Evolutionary conservation across 30 jellyfish, hydroid and myxozoan genomes (phyloP), one percentile per base, ranked within the genome.

Genomic region (Rhopilema esculentum): DNA sequence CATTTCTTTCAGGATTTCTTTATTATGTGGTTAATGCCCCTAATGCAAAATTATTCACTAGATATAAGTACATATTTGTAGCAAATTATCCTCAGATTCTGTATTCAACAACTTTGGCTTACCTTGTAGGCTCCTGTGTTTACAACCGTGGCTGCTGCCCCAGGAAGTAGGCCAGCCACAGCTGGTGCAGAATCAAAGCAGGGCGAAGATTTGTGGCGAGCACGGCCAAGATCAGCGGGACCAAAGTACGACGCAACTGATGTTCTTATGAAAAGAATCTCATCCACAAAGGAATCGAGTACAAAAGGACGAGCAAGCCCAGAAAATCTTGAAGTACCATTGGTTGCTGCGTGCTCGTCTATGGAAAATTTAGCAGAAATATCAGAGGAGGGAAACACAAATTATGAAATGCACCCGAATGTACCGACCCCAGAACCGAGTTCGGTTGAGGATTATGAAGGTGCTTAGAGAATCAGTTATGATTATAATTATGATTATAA

Each of bases 381-480:
- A 8, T 30, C 16, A 7, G 84, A 32, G 64, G 50, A 0, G 12
- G 32, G 22, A 2, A 19, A 31, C 64, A 50, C 27, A 22, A n/a
- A 17, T 26, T 73, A 16, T 21, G 87, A 26, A 24, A 70, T 31
- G 78, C 92, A 51, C 27, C 92, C 92, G 24, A 72, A 84, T 65
- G 87, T 72, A 27, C 92, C 92, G 24, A 84, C 87, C 8, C 87
- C 92, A 0, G 86, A 73, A n/a, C 74, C 83, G 22, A 53, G 57
- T 1, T 32, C 30, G 18, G 16, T n/a, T 22, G 83, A 66, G 32
- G 75, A 66, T 16, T 9, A 53, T 4, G 52, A 27, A 23, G 71
- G 75, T 40, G 57, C 6, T 6, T 2, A 40, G 57, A 12, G 12
- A 6, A 40, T 40, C 12, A 40, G 12, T 12, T 40, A n/a, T n/a